phyloP scores from a whole-genome alignment of 2,888 invertebrate species.

The Piscicola geometra region DNA sequence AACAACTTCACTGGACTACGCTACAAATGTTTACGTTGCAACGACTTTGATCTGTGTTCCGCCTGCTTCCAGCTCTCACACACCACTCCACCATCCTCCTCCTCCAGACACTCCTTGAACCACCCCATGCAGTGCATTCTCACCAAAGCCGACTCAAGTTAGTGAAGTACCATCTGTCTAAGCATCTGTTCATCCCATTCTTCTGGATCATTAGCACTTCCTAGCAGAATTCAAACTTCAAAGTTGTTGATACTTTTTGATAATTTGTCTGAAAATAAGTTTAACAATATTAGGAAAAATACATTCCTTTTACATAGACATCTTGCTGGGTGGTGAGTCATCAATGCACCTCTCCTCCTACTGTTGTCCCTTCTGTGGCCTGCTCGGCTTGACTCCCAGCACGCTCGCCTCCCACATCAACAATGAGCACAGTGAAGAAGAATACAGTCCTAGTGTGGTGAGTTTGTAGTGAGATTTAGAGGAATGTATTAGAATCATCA shows the following conservation, averaged over 20 bases:
- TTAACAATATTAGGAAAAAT: too few relatives aligned
- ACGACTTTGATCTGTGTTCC: conserved; percentile 97
- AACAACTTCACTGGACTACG: conserved; percentile 93
- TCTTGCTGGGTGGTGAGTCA: conserved; percentile 92
- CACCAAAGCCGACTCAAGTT: conserved; percentile 85
- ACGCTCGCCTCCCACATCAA: conserved; percentile 69
- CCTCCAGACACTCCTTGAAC: conserved; percentile 77
- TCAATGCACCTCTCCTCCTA: conserved; percentile 90
- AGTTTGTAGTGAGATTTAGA: conserved; percentile 47
- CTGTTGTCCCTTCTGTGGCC: conserved; percentile 94
- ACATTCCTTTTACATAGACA: too few relatives aligned
- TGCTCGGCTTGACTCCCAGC: conserved; percentile 89
- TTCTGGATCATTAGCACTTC: too few relatives aligned
- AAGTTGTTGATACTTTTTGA: neutral
- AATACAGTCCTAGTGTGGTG: conserved; percentile 77
- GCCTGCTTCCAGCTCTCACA: conserved; percentile 73
- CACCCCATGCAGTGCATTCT: conserved; percentile 99
- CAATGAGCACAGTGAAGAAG: conserved; percentile 83
- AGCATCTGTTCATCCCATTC: too few relatives aligned
- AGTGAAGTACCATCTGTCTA: too few relatives aligned
- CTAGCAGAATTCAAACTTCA: too few relatives aligned
- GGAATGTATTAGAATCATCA: neutral
- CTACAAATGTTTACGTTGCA: conserved; percentile 97
- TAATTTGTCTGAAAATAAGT: conserved; percentile 1
- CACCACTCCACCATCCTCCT: conserved; percentile 49